These are phyloP conservation scores for Zophobas atratus DNA, from an alignment of 1,140 invertebrate genomes.

Conservation along the genomic window DNA sequence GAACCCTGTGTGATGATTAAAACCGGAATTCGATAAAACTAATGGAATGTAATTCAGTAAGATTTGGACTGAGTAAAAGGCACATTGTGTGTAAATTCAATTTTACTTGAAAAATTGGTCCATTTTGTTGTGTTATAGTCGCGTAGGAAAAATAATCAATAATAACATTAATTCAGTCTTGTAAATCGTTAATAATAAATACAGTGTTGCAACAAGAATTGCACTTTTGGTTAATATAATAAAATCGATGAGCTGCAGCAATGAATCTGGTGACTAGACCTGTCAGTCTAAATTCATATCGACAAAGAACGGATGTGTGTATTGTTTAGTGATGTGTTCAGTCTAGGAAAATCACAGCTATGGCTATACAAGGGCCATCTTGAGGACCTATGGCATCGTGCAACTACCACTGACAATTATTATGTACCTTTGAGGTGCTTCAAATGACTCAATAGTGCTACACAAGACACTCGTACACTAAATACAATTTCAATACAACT, in stretches of 20 bases:
- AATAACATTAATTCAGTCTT: slow-evolving; percentile 46
- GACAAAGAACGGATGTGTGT: slow-evolving; percentile 49
- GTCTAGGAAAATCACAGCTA: slow-evolving; percentile 66
- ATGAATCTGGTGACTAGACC: slow-evolving; percentile 56
- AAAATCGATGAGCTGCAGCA: slow-evolving; percentile 58
- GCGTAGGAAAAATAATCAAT: slow-evolving; percentile 47
- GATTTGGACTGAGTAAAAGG: slow-evolving; percentile 51
- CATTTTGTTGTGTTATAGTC: slow-evolving; percentile 50
- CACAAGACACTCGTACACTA: slow-evolving; percentile 51
- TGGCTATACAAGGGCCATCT: slow-evolving; percentile 56
- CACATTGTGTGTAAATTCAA: slow-evolving; percentile 50
- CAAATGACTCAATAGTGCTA: slow-evolving; percentile 50
- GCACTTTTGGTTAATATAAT: slow-evolving; percentile 57
- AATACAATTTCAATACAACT: slow-evolving; percentile 38
- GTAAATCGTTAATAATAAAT: slow-evolving; percentile 46
- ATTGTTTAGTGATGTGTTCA: slow-evolving; percentile 54
- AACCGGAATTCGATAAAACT: slow-evolving; percentile 50
- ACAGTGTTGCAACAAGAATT: slow-evolving; percentile 55
- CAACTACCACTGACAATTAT: slow-evolving; percentile 51
- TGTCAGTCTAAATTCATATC: slow-evolving; percentile 54
- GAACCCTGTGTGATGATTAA: slow-evolving; percentile 22
- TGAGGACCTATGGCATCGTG: slow-evolving; percentile 56
- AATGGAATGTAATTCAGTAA: slow-evolving; percentile 58
- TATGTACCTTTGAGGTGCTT: slow-evolving; percentile 54
- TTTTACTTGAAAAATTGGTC: slow-evolving; percentile 53